These are phyloP conservation scores for Corbicula japonica DNA, from an alignment of 2,888 invertebrate species.

Conservation along the genomic window DNA sequence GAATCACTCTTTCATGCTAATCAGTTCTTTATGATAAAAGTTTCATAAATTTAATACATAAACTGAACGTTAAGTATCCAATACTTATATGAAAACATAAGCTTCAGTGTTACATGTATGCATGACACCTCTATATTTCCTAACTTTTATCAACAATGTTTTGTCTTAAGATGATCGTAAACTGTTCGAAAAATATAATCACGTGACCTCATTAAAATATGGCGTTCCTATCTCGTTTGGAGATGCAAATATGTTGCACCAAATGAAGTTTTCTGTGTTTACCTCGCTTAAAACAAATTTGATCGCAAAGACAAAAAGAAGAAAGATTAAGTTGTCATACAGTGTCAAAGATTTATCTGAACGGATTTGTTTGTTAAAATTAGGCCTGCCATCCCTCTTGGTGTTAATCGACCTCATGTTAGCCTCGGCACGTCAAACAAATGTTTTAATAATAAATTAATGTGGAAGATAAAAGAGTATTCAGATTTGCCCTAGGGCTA, in stretches of 20 bases:
- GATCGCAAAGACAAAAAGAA: slow-evolving; percentile 21
- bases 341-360: background rate
- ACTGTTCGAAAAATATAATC: slow-evolving; percentile 24
- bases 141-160: slow-evolving; percentile 30
- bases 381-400: slow-evolving; percentile 3
- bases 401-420: background rate
- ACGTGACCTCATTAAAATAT: slow-evolving; percentile 42
- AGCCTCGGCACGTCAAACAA: slow-evolving; percentile 13
- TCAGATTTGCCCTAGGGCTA: background rate
- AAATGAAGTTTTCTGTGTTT: slow-evolving; percentile 26
- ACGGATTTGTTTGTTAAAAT: slow-evolving; percentile 1
- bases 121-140: too few species aligned
- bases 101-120: too few species aligned
- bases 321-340: slow-evolving; percentile 19
- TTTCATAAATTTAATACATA: too few species aligned
- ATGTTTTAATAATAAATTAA: slow-evolving; percentile 35
- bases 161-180: slow-evolving; percentile 14
- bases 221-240: slow-evolving; percentile 41
- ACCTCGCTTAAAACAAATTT: slow-evolving; percentile 17
- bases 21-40: too few species aligned
- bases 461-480: slow-evolving; percentile 24
- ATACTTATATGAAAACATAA: too few species aligned
- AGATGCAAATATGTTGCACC: slow-evolving; percentile 41
- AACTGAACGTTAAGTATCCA: too few species aligned
- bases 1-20: too few species aligned